phyloP scores from a whole-genome alignment of 2,888 invertebrate species.

The Luperina testacea region DNA sequence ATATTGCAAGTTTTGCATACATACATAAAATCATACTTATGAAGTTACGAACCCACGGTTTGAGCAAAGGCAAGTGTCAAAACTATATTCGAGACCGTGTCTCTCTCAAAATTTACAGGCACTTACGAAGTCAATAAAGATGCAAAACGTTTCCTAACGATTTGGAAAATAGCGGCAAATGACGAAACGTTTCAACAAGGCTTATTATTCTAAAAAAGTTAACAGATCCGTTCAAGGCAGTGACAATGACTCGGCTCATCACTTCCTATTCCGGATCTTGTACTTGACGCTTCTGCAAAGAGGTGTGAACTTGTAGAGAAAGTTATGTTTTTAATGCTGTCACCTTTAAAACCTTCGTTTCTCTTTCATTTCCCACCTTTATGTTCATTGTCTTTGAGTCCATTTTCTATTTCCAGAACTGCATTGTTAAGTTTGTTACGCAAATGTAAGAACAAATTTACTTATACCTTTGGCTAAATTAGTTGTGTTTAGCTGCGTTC shows the following conservation, averaged over 20 bases:
- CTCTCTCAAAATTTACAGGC: background rate
- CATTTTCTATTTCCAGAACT: conserved; percentile 29
- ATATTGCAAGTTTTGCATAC: conserved; percentile 29
- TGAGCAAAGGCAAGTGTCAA: background rate
- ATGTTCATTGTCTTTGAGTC: conserved; percentile 17
- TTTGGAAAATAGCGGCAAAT: conserved; percentile 2
- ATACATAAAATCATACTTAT: conserved; percentile 22
- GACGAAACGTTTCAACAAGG: conserved; percentile 22
- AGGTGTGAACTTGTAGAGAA: conserved; percentile 81
- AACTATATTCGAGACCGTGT: background rate
- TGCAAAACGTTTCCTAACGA: conserved; percentile 4
- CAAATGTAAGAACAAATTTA: conserved; percentile 46
- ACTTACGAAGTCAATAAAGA: background rate
- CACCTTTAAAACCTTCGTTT: conserved; percentile 47
- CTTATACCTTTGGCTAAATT: conserved; percentile 37
- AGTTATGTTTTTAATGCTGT: conserved; percentile 69
- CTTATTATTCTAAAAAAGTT: conserved; percentile 20
- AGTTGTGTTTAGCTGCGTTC: conserved; percentile 25
- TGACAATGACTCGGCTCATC: conserved; percentile 61
- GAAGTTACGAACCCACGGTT: background rate
- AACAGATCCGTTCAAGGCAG: conserved; percentile 49
- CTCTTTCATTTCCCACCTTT: conserved; percentile 43
- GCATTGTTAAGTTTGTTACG: conserved; percentile 49
- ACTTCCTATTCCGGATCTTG: conserved; percentile 72
- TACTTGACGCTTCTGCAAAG: conserved; percentile 71